phyloP scores from a whole-genome alignment of 2,113 vertebrate genomes.

The Tychaedon coryphoeus region DNA sequence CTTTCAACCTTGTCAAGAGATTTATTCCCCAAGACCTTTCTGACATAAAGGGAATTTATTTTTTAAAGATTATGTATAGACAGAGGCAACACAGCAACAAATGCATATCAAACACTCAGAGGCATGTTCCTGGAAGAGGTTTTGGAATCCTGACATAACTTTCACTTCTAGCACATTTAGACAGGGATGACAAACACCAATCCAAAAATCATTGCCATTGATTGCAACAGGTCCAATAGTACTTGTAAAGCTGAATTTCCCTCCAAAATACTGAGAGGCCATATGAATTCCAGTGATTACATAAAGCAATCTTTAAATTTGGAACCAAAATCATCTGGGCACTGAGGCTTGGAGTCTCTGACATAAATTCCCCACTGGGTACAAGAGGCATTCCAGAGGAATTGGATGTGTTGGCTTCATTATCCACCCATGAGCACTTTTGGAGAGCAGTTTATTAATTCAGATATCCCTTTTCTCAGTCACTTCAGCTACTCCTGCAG shows the following conservation, averaged over 20 bases:
- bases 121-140: background rate
- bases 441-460: background rate
- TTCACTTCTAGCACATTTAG: background rate
- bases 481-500: background rate
- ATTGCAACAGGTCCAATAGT: background rate
- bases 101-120: background rate
- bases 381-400: background rate
- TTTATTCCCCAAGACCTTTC: background rate
- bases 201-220: background rate
- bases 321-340: background rate
- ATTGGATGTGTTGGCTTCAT: background rate
- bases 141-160: background rate
- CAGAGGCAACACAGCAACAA: background rate
- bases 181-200: background rate
- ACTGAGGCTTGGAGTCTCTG: background rate
- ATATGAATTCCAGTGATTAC: background rate
- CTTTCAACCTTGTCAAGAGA: background rate
- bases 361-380: background rate
- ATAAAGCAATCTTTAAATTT: background rate
- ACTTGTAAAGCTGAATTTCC: background rate
- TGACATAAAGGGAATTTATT: background rate
- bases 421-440: background rate
- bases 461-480: background rate
- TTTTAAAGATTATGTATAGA: background rate
- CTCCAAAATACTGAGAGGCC: background rate